phyloP scores from a whole-genome alignment of 2,797 vertebrate species.

The Cheirogaleus major region DNA sequence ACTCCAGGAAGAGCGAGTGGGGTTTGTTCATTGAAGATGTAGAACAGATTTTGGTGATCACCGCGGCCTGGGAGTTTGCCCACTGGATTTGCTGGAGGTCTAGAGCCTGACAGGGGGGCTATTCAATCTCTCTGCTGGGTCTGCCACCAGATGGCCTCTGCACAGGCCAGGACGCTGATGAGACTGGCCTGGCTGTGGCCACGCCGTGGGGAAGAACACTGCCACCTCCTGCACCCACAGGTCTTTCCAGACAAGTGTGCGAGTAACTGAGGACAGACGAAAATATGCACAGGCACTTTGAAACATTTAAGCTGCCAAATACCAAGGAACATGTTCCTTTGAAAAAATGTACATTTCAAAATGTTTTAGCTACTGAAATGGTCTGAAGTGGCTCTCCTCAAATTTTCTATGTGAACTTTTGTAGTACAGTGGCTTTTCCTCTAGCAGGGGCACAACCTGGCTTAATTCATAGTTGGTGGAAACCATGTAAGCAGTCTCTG shows the following conservation, averaged over 20 bases:
- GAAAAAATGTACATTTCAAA: background rate
- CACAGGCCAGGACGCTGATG: background rate
- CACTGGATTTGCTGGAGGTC: too few relatives aligned
- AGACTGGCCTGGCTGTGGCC: background rate
- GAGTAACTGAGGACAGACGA: too few relatives aligned
- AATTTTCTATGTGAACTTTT: rapidly evolving
- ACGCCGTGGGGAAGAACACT: background rate
- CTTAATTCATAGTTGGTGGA: too few relatives aligned
- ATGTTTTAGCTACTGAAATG: rapidly evolving
- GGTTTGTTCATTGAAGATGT: background rate
- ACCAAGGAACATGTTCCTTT: rapidly evolving
- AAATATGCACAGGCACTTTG: background rate
- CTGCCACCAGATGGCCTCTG: background rate
- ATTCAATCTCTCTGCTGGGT: background rate
- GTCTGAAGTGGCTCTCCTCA: background rate
- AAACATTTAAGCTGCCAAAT: background rate
- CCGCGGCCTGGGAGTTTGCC: background rate
- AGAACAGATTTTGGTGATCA: rapidly evolving
- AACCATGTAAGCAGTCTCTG: background rate
- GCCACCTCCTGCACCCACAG: background rate
- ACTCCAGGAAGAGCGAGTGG: background rate
- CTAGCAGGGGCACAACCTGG: rapidly evolving
- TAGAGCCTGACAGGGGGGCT: background rate
- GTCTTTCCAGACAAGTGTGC: background rate
- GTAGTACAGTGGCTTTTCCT: too few relatives aligned